Percentiles rank a stretch among this genome's conserved stretches.
phyloP scores from a whole-genome alignment of 2,797 vertebrate genomes.

The Cirrhinus mrigala region DNA sequence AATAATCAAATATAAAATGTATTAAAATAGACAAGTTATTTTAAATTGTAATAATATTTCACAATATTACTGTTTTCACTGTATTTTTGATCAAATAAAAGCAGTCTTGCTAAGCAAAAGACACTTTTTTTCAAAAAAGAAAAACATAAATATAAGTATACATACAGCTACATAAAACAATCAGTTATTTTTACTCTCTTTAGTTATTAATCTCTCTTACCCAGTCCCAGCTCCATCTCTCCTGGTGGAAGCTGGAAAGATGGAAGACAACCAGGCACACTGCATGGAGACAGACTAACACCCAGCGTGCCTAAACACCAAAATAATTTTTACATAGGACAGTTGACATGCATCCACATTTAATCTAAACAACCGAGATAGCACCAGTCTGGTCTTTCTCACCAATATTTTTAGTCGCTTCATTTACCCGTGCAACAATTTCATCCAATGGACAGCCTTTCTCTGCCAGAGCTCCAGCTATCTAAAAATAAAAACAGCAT shows the following conservation, averaged over 20 bases:
- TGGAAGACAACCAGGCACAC: constrained; percentile 88
- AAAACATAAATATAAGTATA: background rate
- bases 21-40: background rate
- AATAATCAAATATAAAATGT: background rate
- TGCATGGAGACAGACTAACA: constrained; percentile 91
- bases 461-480: constrained; percentile 91
- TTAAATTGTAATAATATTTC: background rate
- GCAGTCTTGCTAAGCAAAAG: background rate
- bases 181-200: background rate
- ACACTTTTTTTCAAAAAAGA: background rate
- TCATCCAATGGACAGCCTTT: constrained; percentile 82
- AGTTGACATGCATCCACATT: background rate
- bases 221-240: constrained; percentile 92
- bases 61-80: background rate
- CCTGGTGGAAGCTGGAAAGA: constrained; percentile 86
- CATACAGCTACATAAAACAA: background rate
- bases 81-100: background rate
- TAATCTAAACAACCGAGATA: background rate
- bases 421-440: constrained; percentile 76
- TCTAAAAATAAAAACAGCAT: constrained; percentile 68
- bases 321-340: background rate
- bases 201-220: constrained; percentile 72
- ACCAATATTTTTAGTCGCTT: constrained; percentile 81
- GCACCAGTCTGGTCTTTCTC: constrained; percentile 18
- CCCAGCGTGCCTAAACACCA: constrained; percentile 86